Conservation (phyloP, 2,797 vertebrate genomes). For the Lithobates sylvaticus region DNA sequence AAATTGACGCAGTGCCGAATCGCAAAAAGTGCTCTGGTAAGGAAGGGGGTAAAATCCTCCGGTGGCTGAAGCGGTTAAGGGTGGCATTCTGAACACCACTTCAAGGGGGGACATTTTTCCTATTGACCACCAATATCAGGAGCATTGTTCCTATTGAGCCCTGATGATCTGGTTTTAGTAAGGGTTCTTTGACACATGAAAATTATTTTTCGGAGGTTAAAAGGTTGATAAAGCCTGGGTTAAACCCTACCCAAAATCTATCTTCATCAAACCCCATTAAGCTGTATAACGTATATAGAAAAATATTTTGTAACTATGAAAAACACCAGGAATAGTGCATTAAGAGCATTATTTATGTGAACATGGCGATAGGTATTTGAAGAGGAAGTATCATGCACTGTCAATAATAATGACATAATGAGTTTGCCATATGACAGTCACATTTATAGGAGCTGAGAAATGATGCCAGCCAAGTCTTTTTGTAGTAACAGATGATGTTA, state of each 20-base stretch:
- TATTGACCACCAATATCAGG: too few species aligned
- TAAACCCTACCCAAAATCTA: neutral
- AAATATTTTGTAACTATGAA: conserved; percentile 34
- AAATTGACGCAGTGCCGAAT: too few species aligned
- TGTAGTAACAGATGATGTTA: conserved; percentile 45
- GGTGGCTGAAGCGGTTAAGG: too few species aligned
- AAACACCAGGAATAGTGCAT: conserved; percentile 17
- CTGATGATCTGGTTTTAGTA: too few species aligned
- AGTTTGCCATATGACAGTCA: conserved; percentile 35
- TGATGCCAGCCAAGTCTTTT: conserved; percentile 22
- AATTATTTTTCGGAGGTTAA: too few species aligned
- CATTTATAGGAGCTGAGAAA: conserved; percentile 45
- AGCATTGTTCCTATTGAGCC: too few species aligned
- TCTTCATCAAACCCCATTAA: neutral
- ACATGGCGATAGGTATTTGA: neutral
- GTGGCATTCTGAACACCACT: too few species aligned
- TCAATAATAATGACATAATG: neutral
- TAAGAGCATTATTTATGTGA: conserved; percentile 36
- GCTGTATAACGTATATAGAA: neutral
- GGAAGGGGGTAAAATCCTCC: too few species aligned
- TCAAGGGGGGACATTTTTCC: too few species aligned
- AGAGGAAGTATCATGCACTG: conserved; percentile 17
- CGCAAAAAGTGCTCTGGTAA: too few species aligned
- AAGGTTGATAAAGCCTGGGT: too few species aligned
- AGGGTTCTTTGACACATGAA: too few species aligned